A percentile compares a stretch with the other conserved stretches of the same genome.
These are phyloP conservation scores for Apostichopus leukothele DNA, from an alignment of 53 echinoderm and acorn worm genomes.

Conservation along the genomic window DNA sequence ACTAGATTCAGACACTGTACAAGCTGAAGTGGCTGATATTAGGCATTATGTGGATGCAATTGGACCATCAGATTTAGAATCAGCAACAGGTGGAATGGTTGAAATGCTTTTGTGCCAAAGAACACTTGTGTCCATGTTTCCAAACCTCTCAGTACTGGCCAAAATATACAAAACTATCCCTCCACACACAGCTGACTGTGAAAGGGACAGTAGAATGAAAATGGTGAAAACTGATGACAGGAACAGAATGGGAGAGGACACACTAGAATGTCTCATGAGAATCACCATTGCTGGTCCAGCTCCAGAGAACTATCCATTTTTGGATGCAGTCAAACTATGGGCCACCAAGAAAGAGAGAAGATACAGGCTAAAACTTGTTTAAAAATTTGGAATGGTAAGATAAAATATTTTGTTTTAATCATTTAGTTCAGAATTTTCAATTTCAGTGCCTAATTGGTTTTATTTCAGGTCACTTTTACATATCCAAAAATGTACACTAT, in stretches of 20 bases:
- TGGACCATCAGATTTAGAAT: too few relatives aligned
- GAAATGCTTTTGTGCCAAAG: too few relatives aligned
- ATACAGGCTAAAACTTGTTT: not conserved
- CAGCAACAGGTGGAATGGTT: too few relatives aligned
- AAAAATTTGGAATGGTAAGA: too few relatives aligned
- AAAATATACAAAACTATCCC: not conserved
- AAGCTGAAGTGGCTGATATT: too few relatives aligned
- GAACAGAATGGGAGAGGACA: conserved; percentile 36
- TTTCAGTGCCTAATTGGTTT: too few relatives aligned
- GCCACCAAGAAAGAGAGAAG: not conserved
- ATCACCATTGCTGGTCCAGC: not conserved
- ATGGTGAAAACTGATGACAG: not conserved
- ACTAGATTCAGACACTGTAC: too few relatives aligned
- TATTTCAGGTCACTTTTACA: too few relatives aligned
- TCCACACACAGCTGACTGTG: not conserved
- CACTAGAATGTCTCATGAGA: conserved; percentile 1
- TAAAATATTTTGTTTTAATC: too few relatives aligned
- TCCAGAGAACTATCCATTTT: not conserved
- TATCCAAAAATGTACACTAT: too few relatives aligned
- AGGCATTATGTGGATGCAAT: too few relatives aligned
- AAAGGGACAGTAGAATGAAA: conserved; percentile 12
- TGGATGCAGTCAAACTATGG: conserved; percentile 7
- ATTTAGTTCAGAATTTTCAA: too few relatives aligned
- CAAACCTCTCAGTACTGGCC: not conserved
- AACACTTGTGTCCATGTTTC: not conserved